These are phyloP conservation scores for Pseudolycoriella hygida DNA, from an alignment of 2,888 invertebrate genomes.

Conservation along the genomic window DNA sequence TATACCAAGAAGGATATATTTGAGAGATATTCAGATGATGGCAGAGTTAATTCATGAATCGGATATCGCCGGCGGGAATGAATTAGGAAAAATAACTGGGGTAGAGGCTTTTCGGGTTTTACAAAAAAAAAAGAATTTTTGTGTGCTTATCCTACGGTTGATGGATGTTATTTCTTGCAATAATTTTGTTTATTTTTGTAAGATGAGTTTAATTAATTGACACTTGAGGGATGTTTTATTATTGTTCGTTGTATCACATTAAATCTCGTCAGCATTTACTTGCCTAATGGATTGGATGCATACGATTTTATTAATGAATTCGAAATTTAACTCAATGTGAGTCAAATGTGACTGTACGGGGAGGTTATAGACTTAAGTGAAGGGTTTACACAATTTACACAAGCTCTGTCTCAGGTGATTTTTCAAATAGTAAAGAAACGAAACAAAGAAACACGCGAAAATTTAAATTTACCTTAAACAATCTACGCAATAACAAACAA, in stretches of 20 bases:
- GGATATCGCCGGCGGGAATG: constrained; percentile 7
- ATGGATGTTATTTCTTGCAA: constrained; percentile 4
- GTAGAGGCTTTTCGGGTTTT: neutral
- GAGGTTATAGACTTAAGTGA: too few relatives aligned
- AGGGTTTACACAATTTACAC: too few relatives aligned
- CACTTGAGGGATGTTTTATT: constrained; percentile 3
- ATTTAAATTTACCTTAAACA: too few relatives aligned
- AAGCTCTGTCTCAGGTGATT: too few relatives aligned
- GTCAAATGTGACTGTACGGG: too few relatives aligned
- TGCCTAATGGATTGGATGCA: too few relatives aligned
- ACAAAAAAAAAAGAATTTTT: neutral
- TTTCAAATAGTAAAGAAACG: too few relatives aligned
- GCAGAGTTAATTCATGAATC: constrained; percentile 9
- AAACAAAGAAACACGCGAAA: too few relatives aligned
- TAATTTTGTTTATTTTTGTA: constrained; percentile 4
- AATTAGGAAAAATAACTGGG: constrained; percentile 5
- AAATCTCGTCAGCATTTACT: too few relatives aligned
- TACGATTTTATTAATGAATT: too few relatives aligned
- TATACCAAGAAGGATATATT: constrained; percentile 1
- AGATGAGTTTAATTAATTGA: constrained; percentile 7
- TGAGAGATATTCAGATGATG: constrained; percentile 7
- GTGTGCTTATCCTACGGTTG: constrained; percentile 1
- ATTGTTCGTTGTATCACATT: neutral
- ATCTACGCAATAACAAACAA: too few relatives aligned
- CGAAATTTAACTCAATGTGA: too few relatives aligned